Evolutionary conservation across 2,797 vertebrate species (phyloP).

Genomic region (Phoebastria nigripes): DNA sequence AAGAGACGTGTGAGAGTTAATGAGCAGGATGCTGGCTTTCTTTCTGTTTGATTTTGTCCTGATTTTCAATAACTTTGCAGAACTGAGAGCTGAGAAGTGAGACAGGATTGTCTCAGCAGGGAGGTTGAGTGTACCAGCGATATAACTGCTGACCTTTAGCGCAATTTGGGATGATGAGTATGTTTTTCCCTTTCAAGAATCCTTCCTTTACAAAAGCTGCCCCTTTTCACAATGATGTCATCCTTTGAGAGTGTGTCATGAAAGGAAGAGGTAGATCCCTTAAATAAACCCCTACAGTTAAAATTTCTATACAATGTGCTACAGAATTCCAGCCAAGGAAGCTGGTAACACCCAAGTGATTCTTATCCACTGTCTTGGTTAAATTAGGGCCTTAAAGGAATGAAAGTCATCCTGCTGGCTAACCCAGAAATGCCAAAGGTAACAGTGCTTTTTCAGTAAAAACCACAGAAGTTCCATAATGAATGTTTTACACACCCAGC

Average conservation of each 20-base stretch:
- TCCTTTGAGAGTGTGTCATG: not conserved
- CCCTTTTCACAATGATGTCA: not conserved
- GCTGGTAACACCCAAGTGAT: not conserved
- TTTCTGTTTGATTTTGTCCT: not conserved
- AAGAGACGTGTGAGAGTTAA: not conserved
- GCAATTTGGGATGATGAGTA: not conserved
- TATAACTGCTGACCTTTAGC: not conserved
- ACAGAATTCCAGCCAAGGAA: not conserved
- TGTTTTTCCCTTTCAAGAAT: not conserved
- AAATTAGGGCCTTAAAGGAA: not conserved
- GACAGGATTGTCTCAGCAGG: not conserved
- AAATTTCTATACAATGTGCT: not conserved
- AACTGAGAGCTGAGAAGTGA: not conserved
- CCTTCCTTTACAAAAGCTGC: not conserved
- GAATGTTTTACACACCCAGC: not conserved
- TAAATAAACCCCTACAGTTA: not conserved
- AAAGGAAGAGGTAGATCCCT: not conserved
- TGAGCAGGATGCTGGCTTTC: not conserved
- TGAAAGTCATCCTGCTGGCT: not conserved
- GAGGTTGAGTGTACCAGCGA: fast-evolving
- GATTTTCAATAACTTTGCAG: not conserved
- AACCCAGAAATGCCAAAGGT: not conserved
- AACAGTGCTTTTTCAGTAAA: not conserved
- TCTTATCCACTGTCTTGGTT: not conserved
- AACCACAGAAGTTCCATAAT: not conserved